phyloP scores from a whole-genome alignment of 2,797 vertebrate genomes.

The Carapus acus region DNA sequence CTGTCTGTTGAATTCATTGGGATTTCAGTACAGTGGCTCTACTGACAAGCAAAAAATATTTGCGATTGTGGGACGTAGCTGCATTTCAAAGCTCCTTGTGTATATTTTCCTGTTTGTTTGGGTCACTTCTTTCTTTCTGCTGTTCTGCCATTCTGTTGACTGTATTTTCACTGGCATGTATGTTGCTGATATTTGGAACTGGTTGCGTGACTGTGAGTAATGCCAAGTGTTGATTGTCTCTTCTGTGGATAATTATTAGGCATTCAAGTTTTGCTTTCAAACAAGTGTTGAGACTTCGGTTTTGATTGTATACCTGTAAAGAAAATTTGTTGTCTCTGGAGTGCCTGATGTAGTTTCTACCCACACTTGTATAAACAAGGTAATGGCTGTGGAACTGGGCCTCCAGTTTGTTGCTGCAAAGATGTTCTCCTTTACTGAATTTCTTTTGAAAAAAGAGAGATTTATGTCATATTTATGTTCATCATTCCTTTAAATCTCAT shows the following conservation, averaged over 20 bases:
- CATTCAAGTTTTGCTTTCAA: conserved; percentile 40
- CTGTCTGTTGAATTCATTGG: conserved; percentile 26
- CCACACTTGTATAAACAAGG: conserved; percentile 53
- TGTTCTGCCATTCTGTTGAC: conserved; percentile 37
- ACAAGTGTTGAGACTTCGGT: conserved; percentile 39
- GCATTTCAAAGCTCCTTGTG: conserved; percentile 34
- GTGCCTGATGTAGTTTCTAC: conserved; percentile 62
- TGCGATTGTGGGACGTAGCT: conserved; percentile 24
- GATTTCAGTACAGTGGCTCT: conserved; percentile 12
- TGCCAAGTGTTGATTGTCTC: conserved; percentile 47
- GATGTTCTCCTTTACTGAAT: conserved; percentile 34
- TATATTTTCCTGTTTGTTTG: conserved; percentile 46
- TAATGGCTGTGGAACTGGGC: conserved; percentile 47
- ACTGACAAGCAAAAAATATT: no score
- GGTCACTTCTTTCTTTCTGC: conserved; percentile 44
- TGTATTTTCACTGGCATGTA: conserved; percentile 14
- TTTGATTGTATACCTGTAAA: conserved; percentile 46
- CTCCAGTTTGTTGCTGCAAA: conserved; percentile 63
- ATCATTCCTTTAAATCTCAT: conserved; percentile 40
- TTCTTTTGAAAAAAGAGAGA: conserved; percentile 41
- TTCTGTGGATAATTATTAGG: conserved; percentile 64
- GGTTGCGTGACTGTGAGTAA: conserved; percentile 48
- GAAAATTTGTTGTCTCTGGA: conserved; percentile 46
- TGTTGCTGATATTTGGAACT: conserved; percentile 12
- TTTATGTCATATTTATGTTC: conserved; percentile 49